Evolutionary conservation across 2,888 invertebrate genomes (phyloP).

Genomic region (Geophilus truncorum): DNA sequence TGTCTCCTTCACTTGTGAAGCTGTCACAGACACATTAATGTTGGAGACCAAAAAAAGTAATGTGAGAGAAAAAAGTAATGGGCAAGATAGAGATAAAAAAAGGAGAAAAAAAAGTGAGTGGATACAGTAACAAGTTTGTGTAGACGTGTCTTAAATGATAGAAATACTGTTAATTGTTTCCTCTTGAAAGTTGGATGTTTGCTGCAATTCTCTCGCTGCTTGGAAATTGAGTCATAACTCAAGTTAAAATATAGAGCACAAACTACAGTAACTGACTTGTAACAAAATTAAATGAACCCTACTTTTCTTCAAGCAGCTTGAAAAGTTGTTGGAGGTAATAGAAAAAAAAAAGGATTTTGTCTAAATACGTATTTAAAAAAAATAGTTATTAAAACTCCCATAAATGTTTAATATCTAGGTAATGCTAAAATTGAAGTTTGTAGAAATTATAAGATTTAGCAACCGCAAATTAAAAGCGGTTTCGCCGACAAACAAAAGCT

Average conservation of each 20-base stretch:
- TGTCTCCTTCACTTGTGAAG: background rate
- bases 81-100: background rate
- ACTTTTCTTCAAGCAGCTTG: background rate
- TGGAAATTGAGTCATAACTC: slow-evolving; percentile 13
- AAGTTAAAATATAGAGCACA: background rate
- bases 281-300: background rate
- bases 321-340: background rate
- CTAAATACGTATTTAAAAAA: too few species aligned
- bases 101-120: background rate
- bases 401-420: too few species aligned
- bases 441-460: background rate
- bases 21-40: background rate
- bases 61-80: background rate
- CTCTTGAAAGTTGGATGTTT: background rate
- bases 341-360: background rate
- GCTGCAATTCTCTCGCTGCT: background rate
- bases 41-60: background rate
- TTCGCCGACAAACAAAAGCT: background rate
- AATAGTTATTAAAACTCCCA: background rate
- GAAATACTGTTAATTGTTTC: slow-evolving; percentile 20
- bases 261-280: background rate
- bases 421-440: background rate
- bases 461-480: background rate
- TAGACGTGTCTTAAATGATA: background rate
- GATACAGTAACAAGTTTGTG: background rate